Percentiles rank a stretch among this genome's conserved stretches.
phyloP scores from a whole-genome alignment of 2,113 vertebrate species.

The Lethenteron camtschaticum region DNA sequence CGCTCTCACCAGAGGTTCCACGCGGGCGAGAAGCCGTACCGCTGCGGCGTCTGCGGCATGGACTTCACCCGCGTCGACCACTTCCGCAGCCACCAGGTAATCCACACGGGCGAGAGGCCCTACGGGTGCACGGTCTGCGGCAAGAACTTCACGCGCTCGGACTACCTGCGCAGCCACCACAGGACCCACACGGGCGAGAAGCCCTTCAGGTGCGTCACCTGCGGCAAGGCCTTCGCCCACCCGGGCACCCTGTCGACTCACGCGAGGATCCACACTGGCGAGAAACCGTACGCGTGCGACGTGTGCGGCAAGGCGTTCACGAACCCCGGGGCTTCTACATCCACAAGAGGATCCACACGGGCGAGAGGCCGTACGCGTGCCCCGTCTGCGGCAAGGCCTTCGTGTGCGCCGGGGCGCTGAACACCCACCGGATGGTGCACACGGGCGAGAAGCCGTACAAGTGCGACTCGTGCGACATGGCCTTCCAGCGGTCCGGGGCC shows the following conservation, averaged over 20 bases:
- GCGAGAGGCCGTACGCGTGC: conserved; percentile 1
- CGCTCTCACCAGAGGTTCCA: neutral
- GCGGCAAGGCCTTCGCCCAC: neutral
- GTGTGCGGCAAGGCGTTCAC: conserved; percentile 4
- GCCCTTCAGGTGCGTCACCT: neutral
- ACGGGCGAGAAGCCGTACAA: conserved; percentile 3
- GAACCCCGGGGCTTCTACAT: neutral
- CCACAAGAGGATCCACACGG: neutral
- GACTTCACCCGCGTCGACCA: neutral
- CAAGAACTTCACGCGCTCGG: neutral
- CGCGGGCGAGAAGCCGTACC: conserved; percentile 2
- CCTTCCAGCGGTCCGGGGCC: neutral
- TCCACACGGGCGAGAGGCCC: conserved; percentile 3
- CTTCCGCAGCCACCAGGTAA: neutral
- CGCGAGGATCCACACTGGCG: neutral
- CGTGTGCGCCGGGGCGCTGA: neutral
- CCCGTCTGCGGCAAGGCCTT: neutral
- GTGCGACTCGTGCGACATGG: neutral
- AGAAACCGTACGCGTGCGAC: neutral
- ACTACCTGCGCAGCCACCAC: neutral
- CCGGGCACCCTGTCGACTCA: neutral
- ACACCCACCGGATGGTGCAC: conserved; percentile 3
- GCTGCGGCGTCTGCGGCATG: conserved; percentile 10
- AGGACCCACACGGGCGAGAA: conserved; percentile 1
- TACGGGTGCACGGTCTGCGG: neutral